Evolutionary conservation across 2,888 invertebrate genomes (phyloP).

Genomic region (Pycnomerus fuliginosus): DNA sequence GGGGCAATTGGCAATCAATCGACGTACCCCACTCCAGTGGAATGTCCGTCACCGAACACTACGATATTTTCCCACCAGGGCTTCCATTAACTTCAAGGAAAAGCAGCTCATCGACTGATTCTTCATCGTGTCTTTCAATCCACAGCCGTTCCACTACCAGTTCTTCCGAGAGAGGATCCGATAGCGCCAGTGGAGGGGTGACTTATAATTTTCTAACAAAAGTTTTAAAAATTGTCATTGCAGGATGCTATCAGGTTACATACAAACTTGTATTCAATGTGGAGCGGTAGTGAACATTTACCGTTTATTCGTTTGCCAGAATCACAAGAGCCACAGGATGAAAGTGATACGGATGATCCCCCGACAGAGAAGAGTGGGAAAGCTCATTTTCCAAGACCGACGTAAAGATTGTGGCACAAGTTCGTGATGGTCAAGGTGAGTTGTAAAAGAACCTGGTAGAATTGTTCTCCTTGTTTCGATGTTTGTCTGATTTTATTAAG

Average conservation of each 20-base stretch:
- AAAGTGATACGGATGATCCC: slow-evolving; percentile 51
- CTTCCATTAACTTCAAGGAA: slow-evolving; percentile 57
- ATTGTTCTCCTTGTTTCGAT: no score
- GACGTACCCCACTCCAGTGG: slow-evolving; percentile 50
- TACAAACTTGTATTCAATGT: slow-evolving; percentile 53
- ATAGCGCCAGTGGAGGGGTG: slow-evolving; percentile 53
- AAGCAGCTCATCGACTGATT: slow-evolving; percentile 63
- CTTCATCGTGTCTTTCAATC: slow-evolving; percentile 59
- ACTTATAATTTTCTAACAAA: no score
- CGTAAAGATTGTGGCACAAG: no score
- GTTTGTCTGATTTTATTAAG: no score
- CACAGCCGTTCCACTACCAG: slow-evolving; percentile 59
- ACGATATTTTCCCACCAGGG: slow-evolving; percentile 51
- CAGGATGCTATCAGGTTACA: slow-evolving; percentile 51
- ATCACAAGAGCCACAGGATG: slow-evolving; percentile 53
- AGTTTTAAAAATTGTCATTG: slow-evolving; percentile 3
- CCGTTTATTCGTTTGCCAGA: slow-evolving; percentile 53
- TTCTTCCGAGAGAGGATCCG: slow-evolving; percentile 54
- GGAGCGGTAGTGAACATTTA: slow-evolving; percentile 54
- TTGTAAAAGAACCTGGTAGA: neutral
- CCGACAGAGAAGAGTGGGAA: slow-evolving; percentile 47
- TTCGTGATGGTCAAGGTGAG: slow-evolving; percentile 5
- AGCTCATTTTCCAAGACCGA: slow-evolving; percentile 48
- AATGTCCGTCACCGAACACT: slow-evolving; percentile 50
- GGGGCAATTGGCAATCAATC: slow-evolving; percentile 51